Evolutionary conservation across 53 echinoderm and acorn worm species (phyloP), one percentile per base, ranked within the genome.

Genomic region (Luidia sarsii): DNA sequence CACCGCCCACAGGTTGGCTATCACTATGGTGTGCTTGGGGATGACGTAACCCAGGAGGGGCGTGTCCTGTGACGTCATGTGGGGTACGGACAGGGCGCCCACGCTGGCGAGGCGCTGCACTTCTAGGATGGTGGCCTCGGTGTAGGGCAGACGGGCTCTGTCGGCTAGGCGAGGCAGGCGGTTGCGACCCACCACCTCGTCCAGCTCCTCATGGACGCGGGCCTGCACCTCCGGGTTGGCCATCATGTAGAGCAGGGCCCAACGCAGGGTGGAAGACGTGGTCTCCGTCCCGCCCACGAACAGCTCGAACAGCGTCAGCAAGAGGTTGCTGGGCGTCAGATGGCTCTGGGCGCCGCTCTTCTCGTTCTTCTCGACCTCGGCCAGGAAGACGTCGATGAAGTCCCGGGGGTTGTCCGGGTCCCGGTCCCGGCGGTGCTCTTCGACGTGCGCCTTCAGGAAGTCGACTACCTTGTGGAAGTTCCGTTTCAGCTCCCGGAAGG

Each of bases 211-310:
- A 24, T 75, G 85, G 21, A 75, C 33, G 25, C 62, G 64, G 45
- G 8, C 25, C 35, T 85, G 85, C 8, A 85, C 48, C 37, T 85
- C 66, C 11, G 64, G 65, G 37, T 85, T 8, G 14, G 35, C 41
- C 52, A 74, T 38, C 52, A 77, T 51, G 63, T 85, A 85, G 24
- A 75, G 66, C 29, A 65, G 9, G 23, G 64, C 68, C 77, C 85
- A 85, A 5, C 41, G 52, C 15, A 85, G 75, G 9, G 85, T 85
- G 27, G 75, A 65, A 9, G 85, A 22, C 8, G 67, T 77, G 2
- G 85, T 85, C 20, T 85, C 85, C 29, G 85, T 85, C 25, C 85
- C 85, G 27, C 33, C 85, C 2, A 32, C 32, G 33, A 85, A 77
- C 3, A 85, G 30, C 23, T 75, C 75, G 2, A 65, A 50, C 11